Conservation (phyloP, 2,113 vertebrate genomes). For the Grallaria varia region DNA sequence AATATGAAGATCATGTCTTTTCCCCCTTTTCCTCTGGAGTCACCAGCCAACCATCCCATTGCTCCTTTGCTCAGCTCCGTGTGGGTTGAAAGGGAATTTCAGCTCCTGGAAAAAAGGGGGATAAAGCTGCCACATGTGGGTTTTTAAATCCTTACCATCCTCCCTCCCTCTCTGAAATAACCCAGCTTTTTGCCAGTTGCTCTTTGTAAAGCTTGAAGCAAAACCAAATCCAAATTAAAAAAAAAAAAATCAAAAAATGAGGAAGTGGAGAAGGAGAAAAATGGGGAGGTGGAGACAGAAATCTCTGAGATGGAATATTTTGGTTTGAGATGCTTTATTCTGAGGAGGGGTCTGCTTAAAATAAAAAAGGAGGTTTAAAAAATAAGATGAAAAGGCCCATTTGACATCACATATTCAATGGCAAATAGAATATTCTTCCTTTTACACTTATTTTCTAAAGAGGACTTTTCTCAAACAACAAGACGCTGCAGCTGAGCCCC, state of each 20-base stretch:
- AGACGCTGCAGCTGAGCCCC: not conserved
- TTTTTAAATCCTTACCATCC: not conserved
- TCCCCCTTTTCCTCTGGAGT: not conserved
- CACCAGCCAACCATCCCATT: not conserved
- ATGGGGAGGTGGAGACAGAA: not conserved
- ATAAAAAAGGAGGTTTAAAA: not conserved
- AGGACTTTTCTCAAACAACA: not conserved
- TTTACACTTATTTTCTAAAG: not conserved
- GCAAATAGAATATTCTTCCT: not conserved
- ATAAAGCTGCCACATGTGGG: rapidly evolving
- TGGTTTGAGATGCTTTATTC: not conserved
- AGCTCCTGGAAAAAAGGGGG: not conserved
- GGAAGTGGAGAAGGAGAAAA: not conserved
- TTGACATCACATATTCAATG: not conserved
- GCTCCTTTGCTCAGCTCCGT: not conserved
- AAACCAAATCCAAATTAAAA: not conserved
- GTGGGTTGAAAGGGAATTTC: not conserved
- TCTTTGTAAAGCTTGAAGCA: not conserved
- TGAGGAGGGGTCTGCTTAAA: not conserved
- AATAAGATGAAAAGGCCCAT: not conserved
- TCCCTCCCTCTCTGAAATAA: not conserved
- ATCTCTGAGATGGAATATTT: not conserved
- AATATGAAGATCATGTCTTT: not conserved
- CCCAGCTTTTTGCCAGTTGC: not conserved
- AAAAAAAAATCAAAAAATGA: not conserved